These are phyloP conservation scores for Pachycephala philippinensis DNA, from an alignment of 2,113 vertebrate genomes.

Conservation along the genomic window DNA sequence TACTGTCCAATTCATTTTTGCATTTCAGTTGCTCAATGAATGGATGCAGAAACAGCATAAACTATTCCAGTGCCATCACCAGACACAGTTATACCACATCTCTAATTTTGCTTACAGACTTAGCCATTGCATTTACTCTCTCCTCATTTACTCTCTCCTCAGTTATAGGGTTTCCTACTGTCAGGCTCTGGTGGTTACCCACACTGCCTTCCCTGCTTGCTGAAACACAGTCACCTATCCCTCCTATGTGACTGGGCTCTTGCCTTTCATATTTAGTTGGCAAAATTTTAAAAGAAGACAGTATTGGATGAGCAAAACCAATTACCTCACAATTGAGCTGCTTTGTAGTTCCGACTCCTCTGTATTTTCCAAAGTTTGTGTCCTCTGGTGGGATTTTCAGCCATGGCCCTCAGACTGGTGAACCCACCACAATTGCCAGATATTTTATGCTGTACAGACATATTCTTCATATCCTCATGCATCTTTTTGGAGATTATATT, in stretches of 20 bases:
- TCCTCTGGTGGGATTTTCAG: background rate
- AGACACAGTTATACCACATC: background rate
- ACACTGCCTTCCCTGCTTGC: background rate
- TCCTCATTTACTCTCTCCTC: background rate
- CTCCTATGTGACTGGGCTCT: background rate
- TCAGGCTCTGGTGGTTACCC: background rate
- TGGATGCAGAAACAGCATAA: background rate
- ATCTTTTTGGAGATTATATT: background rate
- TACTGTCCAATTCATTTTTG: background rate
- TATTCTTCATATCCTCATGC: background rate
- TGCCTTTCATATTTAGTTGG: background rate
- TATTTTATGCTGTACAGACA: background rate
- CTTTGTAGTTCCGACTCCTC: background rate
- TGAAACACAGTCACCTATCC: background rate
- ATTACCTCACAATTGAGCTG: background rate
- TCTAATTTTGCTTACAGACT: background rate
- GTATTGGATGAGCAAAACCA: background rate
- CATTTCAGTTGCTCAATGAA: background rate
- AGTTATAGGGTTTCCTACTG: background rate
- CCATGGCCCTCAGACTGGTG: background rate
- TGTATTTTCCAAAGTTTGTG: background rate
- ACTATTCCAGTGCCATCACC: background rate
- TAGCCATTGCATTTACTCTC: background rate
- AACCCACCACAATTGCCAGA: background rate
- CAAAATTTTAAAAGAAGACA: background rate